A percentile compares a stretch with the other conserved stretches of the same genome.
Evolutionary conservation across 2,797 vertebrate genomes (phyloP).

Genomic region (Hozukius guyotensis): DNA sequence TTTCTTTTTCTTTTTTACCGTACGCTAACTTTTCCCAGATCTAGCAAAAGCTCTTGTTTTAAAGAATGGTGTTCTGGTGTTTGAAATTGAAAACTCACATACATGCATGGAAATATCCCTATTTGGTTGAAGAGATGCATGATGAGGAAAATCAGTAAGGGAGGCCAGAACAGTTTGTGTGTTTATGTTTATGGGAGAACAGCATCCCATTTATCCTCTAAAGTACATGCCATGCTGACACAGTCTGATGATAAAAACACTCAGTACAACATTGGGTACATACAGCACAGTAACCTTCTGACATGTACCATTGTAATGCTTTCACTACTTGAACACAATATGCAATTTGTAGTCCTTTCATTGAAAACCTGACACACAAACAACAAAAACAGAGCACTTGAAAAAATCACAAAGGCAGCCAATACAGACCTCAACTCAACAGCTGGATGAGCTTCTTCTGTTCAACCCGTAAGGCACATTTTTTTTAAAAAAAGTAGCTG

Average conservation of each 20-base stretch:
- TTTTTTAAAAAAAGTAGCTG: no score
- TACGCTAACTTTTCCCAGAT: background rate
- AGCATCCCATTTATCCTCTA: background rate
- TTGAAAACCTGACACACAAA: background rate
- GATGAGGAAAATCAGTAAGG: background rate
- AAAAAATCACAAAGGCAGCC: background rate
- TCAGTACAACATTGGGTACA: background rate
- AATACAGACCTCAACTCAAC: background rate
- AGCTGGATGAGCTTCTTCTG: background rate
- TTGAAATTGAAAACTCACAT: background rate
- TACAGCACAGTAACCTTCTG: background rate
- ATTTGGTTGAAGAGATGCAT: background rate
- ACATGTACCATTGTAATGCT: background rate
- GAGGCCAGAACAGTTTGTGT: background rate
- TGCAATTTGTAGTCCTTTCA: background rate
- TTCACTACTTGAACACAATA: background rate
- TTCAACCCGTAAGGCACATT: background rate
- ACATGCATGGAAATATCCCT: background rate
- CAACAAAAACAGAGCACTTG: constrained; percentile 6
- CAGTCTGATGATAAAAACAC: background rate
- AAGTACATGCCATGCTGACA: background rate
- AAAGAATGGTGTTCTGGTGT: no score
- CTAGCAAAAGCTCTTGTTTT: no score
- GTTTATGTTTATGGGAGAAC: background rate
- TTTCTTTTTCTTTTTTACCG: background rate